Conservation (phyloP, 2,113 vertebrate genomes). For the Symphodus melops region DNA sequence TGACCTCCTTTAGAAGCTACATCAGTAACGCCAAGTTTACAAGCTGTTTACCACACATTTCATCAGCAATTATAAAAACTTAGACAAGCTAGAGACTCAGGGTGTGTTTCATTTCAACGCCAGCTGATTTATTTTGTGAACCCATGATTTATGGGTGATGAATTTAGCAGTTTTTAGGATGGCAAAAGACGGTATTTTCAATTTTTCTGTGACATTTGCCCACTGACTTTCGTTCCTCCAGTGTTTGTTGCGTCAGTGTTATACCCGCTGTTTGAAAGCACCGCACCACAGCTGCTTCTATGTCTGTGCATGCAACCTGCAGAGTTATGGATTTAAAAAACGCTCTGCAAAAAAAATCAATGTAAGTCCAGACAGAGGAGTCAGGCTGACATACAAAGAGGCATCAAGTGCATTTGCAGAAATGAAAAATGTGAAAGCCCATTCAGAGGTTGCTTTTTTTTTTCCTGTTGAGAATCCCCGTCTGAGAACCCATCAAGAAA, state of each 20-base stretch:
- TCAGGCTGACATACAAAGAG: constrained; percentile 16
- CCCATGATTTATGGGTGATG: too few relatives aligned
- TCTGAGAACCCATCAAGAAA: background rate
- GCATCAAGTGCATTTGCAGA: background rate
- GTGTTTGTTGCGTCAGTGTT: constrained; percentile 34
- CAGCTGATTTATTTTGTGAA: too few relatives aligned
- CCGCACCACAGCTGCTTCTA: background rate
- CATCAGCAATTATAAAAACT: too few relatives aligned
- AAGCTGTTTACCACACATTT: too few relatives aligned
- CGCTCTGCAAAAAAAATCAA: constrained; percentile 41
- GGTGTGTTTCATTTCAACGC: too few relatives aligned
- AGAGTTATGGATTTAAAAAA: constrained; percentile 48
- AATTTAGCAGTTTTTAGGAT: too few relatives aligned
- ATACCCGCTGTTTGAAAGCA: constrained; percentile 7
- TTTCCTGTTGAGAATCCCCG: background rate
- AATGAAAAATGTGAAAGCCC: background rate
- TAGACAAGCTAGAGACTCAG: too few relatives aligned
- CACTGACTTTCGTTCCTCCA: constrained; percentile 3
- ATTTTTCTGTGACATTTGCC: background rate
- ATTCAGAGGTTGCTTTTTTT: background rate
- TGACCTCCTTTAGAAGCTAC: too few relatives aligned
- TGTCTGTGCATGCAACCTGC: constrained; percentile 24
- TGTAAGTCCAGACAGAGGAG: constrained; percentile 15
- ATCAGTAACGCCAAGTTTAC: too few relatives aligned
- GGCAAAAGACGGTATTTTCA: background rate